A percentile compares a stretch with the other conserved stretches of the same genome.
Evolutionary conservation across 2,113 vertebrate species (phyloP).

Genomic region (Columba livia): DNA sequence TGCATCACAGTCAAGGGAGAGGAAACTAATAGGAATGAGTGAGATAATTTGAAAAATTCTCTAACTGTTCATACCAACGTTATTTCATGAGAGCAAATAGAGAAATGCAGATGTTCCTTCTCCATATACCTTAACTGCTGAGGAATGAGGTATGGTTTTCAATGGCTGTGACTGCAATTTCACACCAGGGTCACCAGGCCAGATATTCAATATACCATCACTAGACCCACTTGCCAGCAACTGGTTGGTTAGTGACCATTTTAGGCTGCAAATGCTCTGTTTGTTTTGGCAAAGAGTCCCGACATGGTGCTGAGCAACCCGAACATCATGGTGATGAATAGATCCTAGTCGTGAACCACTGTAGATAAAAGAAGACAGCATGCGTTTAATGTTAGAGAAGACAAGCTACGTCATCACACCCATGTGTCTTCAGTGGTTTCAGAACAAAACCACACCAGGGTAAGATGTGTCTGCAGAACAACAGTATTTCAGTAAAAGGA

Average conservation of each 20-base stretch:
- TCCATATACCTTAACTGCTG: constrained; percentile 77
- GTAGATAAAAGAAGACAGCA: background rate
- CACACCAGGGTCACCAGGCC: constrained; percentile 61
- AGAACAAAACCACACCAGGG: background rate
- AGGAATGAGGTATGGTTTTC: constrained; percentile 65
- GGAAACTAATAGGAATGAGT: background rate
- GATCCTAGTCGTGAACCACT: constrained; percentile 78
- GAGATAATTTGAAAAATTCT: background rate
- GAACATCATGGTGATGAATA: constrained; percentile 76
- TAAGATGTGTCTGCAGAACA: background rate
- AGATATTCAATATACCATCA: constrained; percentile 75
- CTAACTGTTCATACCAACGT: background rate
- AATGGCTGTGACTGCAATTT: constrained; percentile 43
- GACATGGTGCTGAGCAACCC: constrained; percentile 44
- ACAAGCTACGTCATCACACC: background rate
- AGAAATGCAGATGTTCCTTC: background rate
- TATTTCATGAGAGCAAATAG: background rate
- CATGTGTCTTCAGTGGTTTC: background rate
- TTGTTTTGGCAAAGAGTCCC: constrained; percentile 61
- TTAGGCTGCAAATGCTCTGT: constrained; percentile 76
- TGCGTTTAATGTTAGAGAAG: background rate
- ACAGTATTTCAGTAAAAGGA: background rate
- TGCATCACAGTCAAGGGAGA: background rate
- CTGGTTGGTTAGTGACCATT: constrained; percentile 74
- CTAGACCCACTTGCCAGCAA: constrained; percentile 77